Evolutionary conservation across 2,888 invertebrate genomes (phyloP).

Genomic region (Panopea generosa): DNA sequence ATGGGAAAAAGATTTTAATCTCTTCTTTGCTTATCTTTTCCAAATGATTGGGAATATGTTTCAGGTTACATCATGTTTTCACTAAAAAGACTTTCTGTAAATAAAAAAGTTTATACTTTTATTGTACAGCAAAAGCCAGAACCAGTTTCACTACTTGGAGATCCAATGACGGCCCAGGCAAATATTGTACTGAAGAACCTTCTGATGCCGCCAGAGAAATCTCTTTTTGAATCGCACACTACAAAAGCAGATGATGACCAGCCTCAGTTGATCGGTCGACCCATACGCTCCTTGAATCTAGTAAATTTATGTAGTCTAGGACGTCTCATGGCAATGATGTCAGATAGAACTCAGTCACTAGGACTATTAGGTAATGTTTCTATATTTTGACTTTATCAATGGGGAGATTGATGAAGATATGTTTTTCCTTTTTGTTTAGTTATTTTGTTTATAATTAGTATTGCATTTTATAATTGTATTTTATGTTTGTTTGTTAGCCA

Average conservation of each 20-base stretch:
- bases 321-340: slow-evolving; percentile 71
- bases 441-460: no score
- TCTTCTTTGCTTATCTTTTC: no score
- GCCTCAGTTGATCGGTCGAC: slow-evolving; percentile 34
- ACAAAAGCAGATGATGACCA: not conserved
- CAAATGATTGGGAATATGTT: no score
- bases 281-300: slow-evolving; percentile 69
- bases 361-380: slow-evolving; percentile 56
- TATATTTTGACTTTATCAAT: no score
- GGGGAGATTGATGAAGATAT: no score
- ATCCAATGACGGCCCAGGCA: slow-evolving; percentile 81
- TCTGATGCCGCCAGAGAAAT: slow-evolving; percentile 51
- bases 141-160: slow-evolving; percentile 84
- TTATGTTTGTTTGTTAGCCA: no score
- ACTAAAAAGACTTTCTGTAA: no score
- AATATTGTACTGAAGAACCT: slow-evolving; percentile 85
- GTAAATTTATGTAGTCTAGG: slow-evolving; percentile 75
- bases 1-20: no score
- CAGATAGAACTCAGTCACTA: slow-evolving; percentile 40
- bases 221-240: slow-evolving; percentile 6
- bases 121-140: slow-evolving; percentile 48
- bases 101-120: no score
- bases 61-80: no score
- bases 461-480: no score
- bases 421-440: no score